These are phyloP conservation scores for Glyphotaelius pellucidus DNA, from an alignment of 2,888 invertebrate genomes.

Conservation along the genomic window DNA sequence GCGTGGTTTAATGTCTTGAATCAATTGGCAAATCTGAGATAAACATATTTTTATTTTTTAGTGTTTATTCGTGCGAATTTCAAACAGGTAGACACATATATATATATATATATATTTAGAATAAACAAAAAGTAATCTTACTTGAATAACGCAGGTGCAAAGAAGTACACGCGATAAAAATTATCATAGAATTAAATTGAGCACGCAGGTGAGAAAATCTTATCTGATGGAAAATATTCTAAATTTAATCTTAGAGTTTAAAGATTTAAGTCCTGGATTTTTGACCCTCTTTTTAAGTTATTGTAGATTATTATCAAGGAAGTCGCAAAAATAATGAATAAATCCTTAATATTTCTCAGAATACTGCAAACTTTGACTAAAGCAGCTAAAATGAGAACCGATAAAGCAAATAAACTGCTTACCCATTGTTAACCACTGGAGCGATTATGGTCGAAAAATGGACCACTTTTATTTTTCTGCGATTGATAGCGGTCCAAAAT, in stretches of 20 bases:
- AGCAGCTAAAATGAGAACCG: neutral
- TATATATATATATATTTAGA: no score
- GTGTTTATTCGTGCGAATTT: no score
- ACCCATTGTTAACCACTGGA: no score
- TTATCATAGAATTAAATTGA: neutral
- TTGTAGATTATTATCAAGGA: neutral
- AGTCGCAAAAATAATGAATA: neutral
- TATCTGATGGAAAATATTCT: neutral
- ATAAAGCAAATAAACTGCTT: no score
- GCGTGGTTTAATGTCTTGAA: no score
- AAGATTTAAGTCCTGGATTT: no score
- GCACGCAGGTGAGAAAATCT: neutral
- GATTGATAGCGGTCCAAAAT: no score
- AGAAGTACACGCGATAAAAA: neutral
- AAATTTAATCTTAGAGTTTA: neutral
- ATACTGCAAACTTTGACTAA: neutral
- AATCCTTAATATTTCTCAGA: neutral
- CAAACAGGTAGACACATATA: no score
- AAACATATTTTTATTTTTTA: no score
- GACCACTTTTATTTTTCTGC: no score
- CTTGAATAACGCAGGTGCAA: neutral
- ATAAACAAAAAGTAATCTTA: neutral
- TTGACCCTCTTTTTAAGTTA: neutral
- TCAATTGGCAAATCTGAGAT: no score
- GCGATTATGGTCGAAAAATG: no score